These are phyloP conservation scores for Xanthia icteritia DNA, from an alignment of 2,888 invertebrate genomes.

Conservation along the genomic window DNA sequence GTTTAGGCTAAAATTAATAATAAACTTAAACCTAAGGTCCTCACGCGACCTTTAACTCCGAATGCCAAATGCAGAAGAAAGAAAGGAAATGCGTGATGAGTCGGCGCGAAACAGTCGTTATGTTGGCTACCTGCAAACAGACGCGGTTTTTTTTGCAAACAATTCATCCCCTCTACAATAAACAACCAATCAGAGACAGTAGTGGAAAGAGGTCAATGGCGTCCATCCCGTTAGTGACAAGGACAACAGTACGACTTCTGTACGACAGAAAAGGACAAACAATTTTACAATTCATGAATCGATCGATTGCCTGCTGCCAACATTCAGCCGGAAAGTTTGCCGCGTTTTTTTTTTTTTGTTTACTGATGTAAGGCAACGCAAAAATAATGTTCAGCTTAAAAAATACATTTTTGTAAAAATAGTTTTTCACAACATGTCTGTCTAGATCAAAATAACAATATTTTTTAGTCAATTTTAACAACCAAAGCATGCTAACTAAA, in stretches of 20 bases:
- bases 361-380: conserved; percentile 12
- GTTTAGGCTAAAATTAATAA: conserved; percentile 90
- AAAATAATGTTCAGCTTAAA: conserved; percentile 18
- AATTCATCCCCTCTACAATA: conserved; percentile 65
- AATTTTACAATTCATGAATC: conserved; percentile 57
- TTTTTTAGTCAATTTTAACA: not conserved
- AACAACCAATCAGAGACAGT: conserved; percentile 77
- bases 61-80: conserved; percentile 90
- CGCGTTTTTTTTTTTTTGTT: conserved; percentile 66
- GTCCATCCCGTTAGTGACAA: conserved; percentile 71
- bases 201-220: conserved; percentile 83
- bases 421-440: not conserved
- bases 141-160: conserved; percentile 77
- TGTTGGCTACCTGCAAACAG: conserved; percentile 76
- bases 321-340: conserved; percentile 67
- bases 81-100: conserved; percentile 81
- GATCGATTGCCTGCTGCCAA: conserved; percentile 79
- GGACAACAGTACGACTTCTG: conserved; percentile 56
- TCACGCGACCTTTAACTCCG: conserved; percentile 88
- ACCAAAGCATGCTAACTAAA: not conserved
- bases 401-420: not conserved
- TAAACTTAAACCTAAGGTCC: conserved; percentile 87
- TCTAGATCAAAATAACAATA: not conserved
- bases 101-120: conserved; percentile 81
- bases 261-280: conserved; percentile 70